Conservation (phyloP, 2,113 vertebrate genomes). For the Scophthalmus maximus region DNA sequence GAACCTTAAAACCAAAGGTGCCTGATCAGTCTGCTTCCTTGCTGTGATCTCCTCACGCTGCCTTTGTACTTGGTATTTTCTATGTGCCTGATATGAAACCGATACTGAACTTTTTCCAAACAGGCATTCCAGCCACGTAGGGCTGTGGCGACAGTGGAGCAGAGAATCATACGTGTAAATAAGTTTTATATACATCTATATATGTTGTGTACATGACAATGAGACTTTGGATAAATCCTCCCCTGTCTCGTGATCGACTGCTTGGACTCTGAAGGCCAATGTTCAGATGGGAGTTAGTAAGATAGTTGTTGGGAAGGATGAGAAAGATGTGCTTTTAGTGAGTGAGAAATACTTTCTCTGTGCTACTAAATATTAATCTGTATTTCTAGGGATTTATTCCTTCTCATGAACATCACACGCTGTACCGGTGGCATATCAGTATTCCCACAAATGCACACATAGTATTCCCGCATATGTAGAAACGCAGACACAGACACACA, state of each 20-base stretch:
- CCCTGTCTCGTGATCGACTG: constrained; percentile 52
- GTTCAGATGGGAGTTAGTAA: constrained; percentile 32
- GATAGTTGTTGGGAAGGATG: constrained; percentile 35
- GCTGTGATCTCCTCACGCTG: constrained; percentile 45
- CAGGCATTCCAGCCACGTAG: constrained; percentile 71
- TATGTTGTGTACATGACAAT: constrained; percentile 76
- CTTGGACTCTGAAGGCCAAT: constrained; percentile 53
- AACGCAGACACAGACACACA: constrained; percentile 27
- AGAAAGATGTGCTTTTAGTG: constrained; percentile 55
- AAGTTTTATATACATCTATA: constrained; percentile 74
- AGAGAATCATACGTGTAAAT: constrained; percentile 83
- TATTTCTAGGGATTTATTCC: constrained; percentile 42
- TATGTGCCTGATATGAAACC: constrained; percentile 56
- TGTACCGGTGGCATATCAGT: constrained; percentile 69
- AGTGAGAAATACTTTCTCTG: constrained; percentile 52
- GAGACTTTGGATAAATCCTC: constrained; percentile 61
- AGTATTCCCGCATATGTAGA: constrained; percentile 69
- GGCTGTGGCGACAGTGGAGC: constrained; percentile 65
- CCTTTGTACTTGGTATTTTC: constrained; percentile 58
- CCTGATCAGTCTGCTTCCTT: constrained; percentile 51
- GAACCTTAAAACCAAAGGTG: constrained; percentile 80
- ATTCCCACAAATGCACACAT: constrained; percentile 59
- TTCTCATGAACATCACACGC: constrained; percentile 48
- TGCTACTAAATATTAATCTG: constrained; percentile 57
- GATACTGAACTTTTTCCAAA: constrained; percentile 57